Conservation (phyloP, 2,797 vertebrate genomes). For the Coluber constrictor region DNA sequence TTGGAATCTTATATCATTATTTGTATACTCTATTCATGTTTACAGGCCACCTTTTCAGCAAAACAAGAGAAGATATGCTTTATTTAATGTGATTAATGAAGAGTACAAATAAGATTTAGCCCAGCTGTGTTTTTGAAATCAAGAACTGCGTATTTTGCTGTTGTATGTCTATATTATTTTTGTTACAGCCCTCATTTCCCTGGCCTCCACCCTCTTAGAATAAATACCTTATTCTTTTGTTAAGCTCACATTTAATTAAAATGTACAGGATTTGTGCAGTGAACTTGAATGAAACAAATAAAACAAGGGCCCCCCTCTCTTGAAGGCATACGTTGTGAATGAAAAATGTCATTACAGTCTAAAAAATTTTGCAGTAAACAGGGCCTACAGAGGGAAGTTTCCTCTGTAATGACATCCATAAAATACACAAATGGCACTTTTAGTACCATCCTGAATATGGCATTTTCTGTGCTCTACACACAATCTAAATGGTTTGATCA, state of each 20-base stretch:
- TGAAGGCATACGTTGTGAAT: constrained; percentile 84
- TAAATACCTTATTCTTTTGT: constrained; percentile 79
- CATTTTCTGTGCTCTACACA: constrained; percentile 84
- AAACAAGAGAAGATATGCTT: constrained; percentile 61
- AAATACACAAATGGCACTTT: constrained; percentile 87
- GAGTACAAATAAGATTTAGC: constrained; percentile 41
- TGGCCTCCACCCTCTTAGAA: constrained; percentile 61
- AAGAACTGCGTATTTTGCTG: constrained; percentile 58
- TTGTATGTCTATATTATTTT: constrained; percentile 47
- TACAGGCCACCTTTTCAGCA: constrained; percentile 51
- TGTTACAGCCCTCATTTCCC: constrained; percentile 65
- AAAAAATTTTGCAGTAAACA: constrained; percentile 84
- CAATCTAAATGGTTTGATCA: constrained; percentile 86
- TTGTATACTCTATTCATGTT: constrained; percentile 63
- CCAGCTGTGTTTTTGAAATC: constrained; percentile 45
- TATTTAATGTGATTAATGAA: constrained; percentile 57
- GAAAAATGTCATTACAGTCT: constrained; percentile 85
- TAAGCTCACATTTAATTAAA: constrained; percentile 87
- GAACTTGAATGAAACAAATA: constrained; percentile 83
- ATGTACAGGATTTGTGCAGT: constrained; percentile 82
- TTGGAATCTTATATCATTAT: constrained; percentile 64
- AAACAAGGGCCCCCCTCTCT: constrained; percentile 83
- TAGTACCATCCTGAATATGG: constrained; percentile 84
- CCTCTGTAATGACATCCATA: constrained; percentile 82
- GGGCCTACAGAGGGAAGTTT: constrained; percentile 82